Percentiles rank a stretch among this genome's conserved stretches.
Conservation (phyloP, 1,140 invertebrate genomes). For the Bombus sylvicola region DNA sequence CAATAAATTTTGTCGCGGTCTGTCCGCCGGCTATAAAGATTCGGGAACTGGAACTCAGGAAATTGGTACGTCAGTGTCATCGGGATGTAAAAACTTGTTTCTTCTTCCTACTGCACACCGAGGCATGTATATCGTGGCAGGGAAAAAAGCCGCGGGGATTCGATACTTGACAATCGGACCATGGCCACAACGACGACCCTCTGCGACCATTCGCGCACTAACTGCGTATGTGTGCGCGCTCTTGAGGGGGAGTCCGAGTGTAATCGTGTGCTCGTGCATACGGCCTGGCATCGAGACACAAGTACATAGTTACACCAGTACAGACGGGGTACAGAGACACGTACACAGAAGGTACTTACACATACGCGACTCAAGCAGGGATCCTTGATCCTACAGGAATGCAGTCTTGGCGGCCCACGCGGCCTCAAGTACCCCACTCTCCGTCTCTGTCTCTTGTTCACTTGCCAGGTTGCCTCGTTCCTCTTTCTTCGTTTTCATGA, state of each 20-base stretch:
- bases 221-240: background rate
- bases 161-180: slow-evolving; percentile 61
- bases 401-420: slow-evolving; percentile 78
- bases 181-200: slow-evolving; percentile 29
- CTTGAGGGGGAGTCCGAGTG: slow-evolving; percentile 28
- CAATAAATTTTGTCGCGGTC: slow-evolving; percentile 35
- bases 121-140: background rate
- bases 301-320: slow-evolving; percentile 2
- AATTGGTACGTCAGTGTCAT: slow-evolving; percentile 66
- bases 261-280: slow-evolving; percentile 9
- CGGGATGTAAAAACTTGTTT: slow-evolving; percentile 53
- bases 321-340: slow-evolving; percentile 21
- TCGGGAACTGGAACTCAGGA: slow-evolving; percentile 50
- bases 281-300: background rate
- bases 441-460: slow-evolving; percentile 38
- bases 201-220: slow-evolving; percentile 3
- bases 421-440: slow-evolving; percentile 70
- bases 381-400: slow-evolving; percentile 81
- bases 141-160: slow-evolving; percentile 56
- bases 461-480: slow-evolving; percentile 27
- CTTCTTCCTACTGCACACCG: slow-evolving; percentile 14
- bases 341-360: slow-evolving; percentile 49
- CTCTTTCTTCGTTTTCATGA: slow-evolving; percentile 71
- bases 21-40: slow-evolving; percentile 18
- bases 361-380: slow-evolving; percentile 66